Percentiles rank a stretch among this genome's conserved stretches.
phyloP scores from a whole-genome alignment of 2,113 vertebrate genomes.

The Hoplias malabaricus region DNA sequence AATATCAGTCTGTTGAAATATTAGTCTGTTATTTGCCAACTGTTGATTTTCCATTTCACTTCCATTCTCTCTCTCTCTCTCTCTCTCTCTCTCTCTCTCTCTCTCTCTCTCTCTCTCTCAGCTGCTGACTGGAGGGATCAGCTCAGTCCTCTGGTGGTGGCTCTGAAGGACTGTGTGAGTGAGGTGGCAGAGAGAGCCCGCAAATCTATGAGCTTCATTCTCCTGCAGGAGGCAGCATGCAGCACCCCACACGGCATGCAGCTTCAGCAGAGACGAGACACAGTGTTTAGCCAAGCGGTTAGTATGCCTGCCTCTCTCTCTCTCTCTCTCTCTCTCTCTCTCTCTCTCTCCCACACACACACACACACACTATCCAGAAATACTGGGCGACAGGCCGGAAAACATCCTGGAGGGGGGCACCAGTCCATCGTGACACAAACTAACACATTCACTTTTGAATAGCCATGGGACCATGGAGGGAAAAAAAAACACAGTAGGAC shows the following conservation, averaged over 20 bases:
- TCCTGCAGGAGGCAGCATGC: conserved; percentile 92
- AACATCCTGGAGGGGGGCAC: no score
- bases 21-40: no score
- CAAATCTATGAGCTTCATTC: conserved; percentile 91
- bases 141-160: conserved; percentile 81
- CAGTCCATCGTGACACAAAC: no score
- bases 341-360: no score
- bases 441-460: no score
- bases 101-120: conserved; percentile 33
- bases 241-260: conserved; percentile 87
- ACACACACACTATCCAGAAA: no score
- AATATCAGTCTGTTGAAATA: no score
- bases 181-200: conserved; percentile 88
- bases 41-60: no score
- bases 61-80: no score
- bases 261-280: conserved; percentile 88
- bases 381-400: no score
- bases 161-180: conserved; percentile 88
- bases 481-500: no score
- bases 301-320: conserved; percentile 46
- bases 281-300: conserved; percentile 97
- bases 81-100: neutral
- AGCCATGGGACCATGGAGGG: no score
- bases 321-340: neutral
- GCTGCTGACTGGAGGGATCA: conserved; percentile 89